A percentile compares a stretch with the other conserved stretches of the same genome.
Conservation (phyloP, 2,888 invertebrate species). For the Lithophane leautieri region DNA sequence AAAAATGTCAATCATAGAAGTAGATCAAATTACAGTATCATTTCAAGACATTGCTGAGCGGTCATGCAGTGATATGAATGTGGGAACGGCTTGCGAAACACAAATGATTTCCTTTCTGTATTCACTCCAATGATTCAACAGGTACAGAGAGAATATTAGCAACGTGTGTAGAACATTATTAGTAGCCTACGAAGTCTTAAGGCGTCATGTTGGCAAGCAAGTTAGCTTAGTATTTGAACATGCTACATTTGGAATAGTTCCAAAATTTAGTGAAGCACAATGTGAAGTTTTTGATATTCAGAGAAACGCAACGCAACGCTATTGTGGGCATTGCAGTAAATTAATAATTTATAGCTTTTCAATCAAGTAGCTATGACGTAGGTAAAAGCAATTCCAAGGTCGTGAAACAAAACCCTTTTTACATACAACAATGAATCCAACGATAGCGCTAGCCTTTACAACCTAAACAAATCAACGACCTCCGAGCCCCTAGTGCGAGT, state of each 20-base stretch:
- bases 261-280: constrained; percentile 7
- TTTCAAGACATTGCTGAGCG: constrained; percentile 32
- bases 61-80: constrained; percentile 27
- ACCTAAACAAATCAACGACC: constrained; percentile 12
- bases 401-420: constrained; percentile 8
- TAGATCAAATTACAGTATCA: constrained; percentile 22
- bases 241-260: constrained; percentile 23
- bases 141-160: not conserved
- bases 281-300: not conserved
- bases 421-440: constrained; percentile 6
- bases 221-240: constrained; percentile 7
- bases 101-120: constrained; percentile 27
- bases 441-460: constrained; percentile 3
- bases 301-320: not conserved
- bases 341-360: not conserved
- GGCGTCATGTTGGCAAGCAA: constrained; percentile 11
- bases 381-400: not conserved
- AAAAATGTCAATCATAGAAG: not conserved
- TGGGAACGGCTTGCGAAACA: constrained; percentile 31
- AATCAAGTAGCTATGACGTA: not conserved
- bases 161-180: constrained; percentile 4
- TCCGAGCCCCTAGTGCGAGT: too few species aligned
- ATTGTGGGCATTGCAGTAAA: not conserved
- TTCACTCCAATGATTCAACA: constrained; percentile 15
- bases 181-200: not conserved